Conservation (phyloP, 1,140 invertebrate genomes). For the Tetramorium simillimum region DNA sequence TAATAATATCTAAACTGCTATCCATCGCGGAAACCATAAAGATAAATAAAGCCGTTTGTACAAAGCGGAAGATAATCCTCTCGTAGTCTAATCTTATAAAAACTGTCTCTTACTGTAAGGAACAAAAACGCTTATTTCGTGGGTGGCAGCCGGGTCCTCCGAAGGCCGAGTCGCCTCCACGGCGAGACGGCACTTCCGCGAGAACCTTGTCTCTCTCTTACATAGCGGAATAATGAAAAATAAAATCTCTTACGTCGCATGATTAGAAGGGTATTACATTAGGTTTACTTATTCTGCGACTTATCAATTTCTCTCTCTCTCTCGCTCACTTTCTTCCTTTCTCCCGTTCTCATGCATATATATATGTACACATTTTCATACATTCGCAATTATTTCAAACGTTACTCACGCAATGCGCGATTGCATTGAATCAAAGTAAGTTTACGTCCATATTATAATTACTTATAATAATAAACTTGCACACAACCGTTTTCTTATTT, state of each 20-base stretch:
- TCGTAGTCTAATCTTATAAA: conserved; percentile 73
- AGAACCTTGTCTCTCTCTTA: conserved; percentile 12
- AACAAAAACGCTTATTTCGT: conserved; percentile 47
- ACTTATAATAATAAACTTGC: conserved; percentile 61
- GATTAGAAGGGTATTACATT: conserved; percentile 48
- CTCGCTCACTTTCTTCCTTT: background rate
- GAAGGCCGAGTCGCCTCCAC: background rate
- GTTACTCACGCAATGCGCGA: conserved; percentile 51
- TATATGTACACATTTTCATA: background rate
- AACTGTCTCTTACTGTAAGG: conserved; percentile 64
- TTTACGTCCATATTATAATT: conserved; percentile 52
- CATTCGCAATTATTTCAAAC: conserved; percentile 24
- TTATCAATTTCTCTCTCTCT: conserved; percentile 35
- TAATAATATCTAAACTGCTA: conserved; percentile 62
- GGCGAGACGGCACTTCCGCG: background rate
- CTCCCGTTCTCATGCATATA: background rate
- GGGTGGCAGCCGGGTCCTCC: conserved; percentile 6
- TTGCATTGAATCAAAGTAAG: conserved; percentile 57
- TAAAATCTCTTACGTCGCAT: conserved; percentile 41
- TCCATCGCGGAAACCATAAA: conserved; percentile 63
- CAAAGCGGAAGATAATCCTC: conserved; percentile 74
- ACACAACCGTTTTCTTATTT: conserved; percentile 76
- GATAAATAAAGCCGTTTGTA: conserved; percentile 81
- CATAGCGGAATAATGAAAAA: conserved; percentile 45
- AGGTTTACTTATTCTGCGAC: conserved; percentile 22